These are phyloP conservation scores for Chaetoderma sp. DNA, from an alignment of 2,888 invertebrate species.

Conservation along the genomic window DNA sequence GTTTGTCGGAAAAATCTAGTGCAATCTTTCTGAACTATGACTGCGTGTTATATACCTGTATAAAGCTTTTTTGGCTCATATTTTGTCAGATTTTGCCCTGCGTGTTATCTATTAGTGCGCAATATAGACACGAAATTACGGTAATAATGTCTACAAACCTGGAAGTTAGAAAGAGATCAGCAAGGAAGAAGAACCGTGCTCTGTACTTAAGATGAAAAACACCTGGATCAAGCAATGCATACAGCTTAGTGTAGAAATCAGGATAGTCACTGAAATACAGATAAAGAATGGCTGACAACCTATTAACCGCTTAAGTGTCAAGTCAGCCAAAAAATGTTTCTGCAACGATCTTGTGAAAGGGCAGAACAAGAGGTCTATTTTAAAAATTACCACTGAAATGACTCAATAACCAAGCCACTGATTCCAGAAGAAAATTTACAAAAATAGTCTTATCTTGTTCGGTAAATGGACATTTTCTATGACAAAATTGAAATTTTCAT, in stretches of 20 bases:
- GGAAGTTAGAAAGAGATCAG: conserved; percentile 92
- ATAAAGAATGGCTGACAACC: conserved; percentile 11
- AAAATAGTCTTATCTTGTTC: no score
- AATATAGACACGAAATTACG: no score
- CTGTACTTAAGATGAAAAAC: conserved; percentile 92
- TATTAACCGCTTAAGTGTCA: background rate
- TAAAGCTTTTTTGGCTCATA: no score
- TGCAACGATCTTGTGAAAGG: background rate
- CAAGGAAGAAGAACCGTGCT: conserved; percentile 86
- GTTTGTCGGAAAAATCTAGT: no score
- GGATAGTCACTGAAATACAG: conserved; percentile 82
- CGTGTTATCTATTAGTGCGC: no score
- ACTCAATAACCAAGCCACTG: no score
- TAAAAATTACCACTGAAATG: no score
- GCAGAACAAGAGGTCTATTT: background rate
- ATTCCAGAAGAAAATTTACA: background rate
- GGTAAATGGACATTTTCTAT: no score
- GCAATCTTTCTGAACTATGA: no score
- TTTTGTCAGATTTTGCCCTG: no score
- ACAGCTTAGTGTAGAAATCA: conserved; percentile 93
- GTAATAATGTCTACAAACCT: conserved; percentile 81
- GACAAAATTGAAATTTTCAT: no score
- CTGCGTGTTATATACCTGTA: no score
- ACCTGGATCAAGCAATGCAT: conserved; percentile 91
- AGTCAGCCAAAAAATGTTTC: background rate